A percentile compares a stretch with the other conserved stretches of the same genome.
phyloP scores from a whole-genome alignment of 2,797 vertebrate species.

The Nannoperca australis region DNA sequence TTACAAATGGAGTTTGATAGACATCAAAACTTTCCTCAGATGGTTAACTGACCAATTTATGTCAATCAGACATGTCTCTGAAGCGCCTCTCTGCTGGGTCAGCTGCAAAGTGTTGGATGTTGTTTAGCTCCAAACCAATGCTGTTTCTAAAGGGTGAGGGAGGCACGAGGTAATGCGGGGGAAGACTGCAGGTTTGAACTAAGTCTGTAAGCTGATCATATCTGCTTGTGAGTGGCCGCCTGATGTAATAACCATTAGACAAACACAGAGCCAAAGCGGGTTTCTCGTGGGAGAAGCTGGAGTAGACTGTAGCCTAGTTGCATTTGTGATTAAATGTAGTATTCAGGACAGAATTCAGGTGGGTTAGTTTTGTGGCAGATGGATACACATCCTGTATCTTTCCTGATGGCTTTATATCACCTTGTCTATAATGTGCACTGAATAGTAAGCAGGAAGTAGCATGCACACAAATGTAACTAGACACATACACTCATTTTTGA shows the following conservation, averaged over 20 bases:
- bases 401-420: background rate
- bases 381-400: background rate
- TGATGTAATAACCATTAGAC: slow-evolving; percentile 7
- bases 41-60: slow-evolving; percentile 10
- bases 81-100: slow-evolving; percentile 16
- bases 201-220: slow-evolving; percentile 21
- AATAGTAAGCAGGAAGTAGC: background rate
- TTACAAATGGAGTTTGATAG: slow-evolving; percentile 19
- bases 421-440: background rate
- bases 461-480: background rate
- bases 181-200: slow-evolving; percentile 8
- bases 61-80: slow-evolving; percentile 20
- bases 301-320: slow-evolving; percentile 3
- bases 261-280: background rate
- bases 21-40: slow-evolving; percentile 19
- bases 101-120: slow-evolving; percentile 20
- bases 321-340: slow-evolving; percentile 12
- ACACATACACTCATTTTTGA: background rate
- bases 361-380: background rate
- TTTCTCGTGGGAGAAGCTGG: slow-evolving; percentile 12
- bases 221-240: slow-evolving; percentile 12
- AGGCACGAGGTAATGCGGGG: background rate
- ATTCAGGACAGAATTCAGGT: background rate
- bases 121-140: background rate
- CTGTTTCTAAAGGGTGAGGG: slow-evolving; percentile 1